Conservation (phyloP, 2,113 vertebrate species). For the Sinocyclocheilus anshuiensis region DNA sequence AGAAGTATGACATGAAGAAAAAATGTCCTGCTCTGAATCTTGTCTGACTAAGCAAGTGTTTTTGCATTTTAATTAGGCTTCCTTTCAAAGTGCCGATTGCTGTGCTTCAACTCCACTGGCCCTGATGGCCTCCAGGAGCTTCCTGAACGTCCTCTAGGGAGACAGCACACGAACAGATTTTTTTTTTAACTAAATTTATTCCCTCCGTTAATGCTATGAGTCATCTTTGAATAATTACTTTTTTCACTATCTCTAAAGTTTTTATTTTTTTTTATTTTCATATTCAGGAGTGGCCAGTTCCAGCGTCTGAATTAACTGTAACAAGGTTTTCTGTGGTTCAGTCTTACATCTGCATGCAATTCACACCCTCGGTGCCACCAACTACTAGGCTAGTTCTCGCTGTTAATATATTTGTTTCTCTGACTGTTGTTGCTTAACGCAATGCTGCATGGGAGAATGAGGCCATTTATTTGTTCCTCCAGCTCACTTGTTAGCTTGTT, state of each 20-base stretch:
- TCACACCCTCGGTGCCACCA: conserved; percentile 12
- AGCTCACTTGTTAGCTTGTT: conserved; percentile 48
- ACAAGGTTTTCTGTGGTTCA: conserved; percentile 26
- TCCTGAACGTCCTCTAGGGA: conserved; percentile 17
- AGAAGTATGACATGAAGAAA: not conserved
- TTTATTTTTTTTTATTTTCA: not conserved
- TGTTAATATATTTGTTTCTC: conserved; percentile 50
- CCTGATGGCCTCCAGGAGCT: conserved; percentile 22
- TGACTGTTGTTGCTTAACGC: conserved; percentile 25
- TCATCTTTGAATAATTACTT: conserved; percentile 45
- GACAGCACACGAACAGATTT: not conserved
- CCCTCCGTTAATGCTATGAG: conserved; percentile 17
- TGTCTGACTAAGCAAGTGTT: conserved; percentile 18
- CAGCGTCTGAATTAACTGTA: conserved; percentile 30
- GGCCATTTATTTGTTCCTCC: conserved; percentile 48
- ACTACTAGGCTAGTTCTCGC: conserved; percentile 21
- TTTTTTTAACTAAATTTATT: conserved; percentile 21
- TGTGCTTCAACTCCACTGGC: conserved; percentile 5
- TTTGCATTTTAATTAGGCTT: conserved; percentile 37
- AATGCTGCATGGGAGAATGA: conserved; percentile 24
- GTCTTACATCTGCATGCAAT: conserved; percentile 33
- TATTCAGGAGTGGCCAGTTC: conserved; percentile 19
- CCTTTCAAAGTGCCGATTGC: conserved; percentile 25
- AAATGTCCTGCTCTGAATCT: not conserved
- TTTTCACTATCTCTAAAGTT: conserved; percentile 32